Conservation (phyloP, 1,140 invertebrate genomes). For the Trachelipus rathkii region DNA sequence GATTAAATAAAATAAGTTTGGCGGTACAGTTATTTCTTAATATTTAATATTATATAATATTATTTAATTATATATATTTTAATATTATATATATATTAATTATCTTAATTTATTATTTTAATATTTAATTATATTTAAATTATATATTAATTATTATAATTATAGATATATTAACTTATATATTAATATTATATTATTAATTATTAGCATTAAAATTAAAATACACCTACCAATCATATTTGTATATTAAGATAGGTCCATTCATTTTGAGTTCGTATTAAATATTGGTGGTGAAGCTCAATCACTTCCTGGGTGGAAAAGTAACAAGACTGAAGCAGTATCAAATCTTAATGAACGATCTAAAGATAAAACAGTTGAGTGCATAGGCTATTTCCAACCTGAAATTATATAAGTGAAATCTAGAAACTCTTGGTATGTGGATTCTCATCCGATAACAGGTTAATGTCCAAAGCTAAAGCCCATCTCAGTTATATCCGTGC, state of each 20-base stretch:
- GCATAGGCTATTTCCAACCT: slow-evolving; percentile 46
- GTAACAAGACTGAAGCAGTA: slow-evolving; percentile 52
- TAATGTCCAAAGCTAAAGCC: slow-evolving; percentile 86
- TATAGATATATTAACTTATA: too few relatives aligned
- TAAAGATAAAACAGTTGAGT: slow-evolving; percentile 26
- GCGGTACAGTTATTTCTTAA: too few relatives aligned
- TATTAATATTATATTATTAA: too few relatives aligned
- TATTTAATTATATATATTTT: too few relatives aligned
- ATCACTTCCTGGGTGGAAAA: neutral
- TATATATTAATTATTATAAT: too few relatives aligned
- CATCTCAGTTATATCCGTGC: slow-evolving; percentile 64
- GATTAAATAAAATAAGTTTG: too few relatives aligned
- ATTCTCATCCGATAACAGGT: slow-evolving; percentile 85
- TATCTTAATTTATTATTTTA: too few relatives aligned
- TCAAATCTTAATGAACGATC: neutral
- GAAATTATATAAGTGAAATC: slow-evolving; percentile 62
- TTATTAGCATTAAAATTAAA: too few relatives aligned
- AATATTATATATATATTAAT: too few relatives aligned
- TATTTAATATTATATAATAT: too few relatives aligned
- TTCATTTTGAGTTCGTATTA: slow-evolving; percentile 92
- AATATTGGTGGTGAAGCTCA: neutral
- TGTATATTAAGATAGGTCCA: slow-evolving; percentile 75
- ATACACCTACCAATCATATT: too few relatives aligned
- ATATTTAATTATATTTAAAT: too few relatives aligned
- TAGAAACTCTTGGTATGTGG: slow-evolving; percentile 98